Evolutionary conservation across 2,888 invertebrate genomes (phyloP), one percentile per base, ranked within the genome.

Genomic region (Cheilosia variabilis): DNA sequence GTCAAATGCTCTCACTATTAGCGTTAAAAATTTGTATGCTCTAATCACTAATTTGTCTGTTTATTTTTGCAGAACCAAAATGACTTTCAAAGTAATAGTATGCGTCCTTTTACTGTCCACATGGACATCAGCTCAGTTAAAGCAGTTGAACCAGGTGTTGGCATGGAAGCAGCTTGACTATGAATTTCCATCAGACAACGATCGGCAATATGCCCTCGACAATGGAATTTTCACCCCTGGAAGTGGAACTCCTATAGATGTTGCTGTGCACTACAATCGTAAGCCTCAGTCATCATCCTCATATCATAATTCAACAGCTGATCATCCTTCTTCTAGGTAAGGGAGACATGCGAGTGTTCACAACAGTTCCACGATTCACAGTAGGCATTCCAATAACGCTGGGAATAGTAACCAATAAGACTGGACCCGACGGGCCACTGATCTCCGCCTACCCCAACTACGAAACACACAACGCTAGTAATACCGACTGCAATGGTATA

Each of bases 351-450:
- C 93, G 94, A 43, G 92, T 96, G 5, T 96, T 97, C 89, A 93
- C 96, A 0, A 94, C 96, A 0, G 93, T 95, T 76, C 97, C 97
- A 0, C 93, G 96, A 10, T 96, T 96, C 88, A 94, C 94, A 89
- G 91, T 91, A 1, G 97, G 97, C 0, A 94, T 96, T 9, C 97
- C 97, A 0, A 94, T 94, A 6, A 95, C 96, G 0, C 90, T 97
- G 37, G 96, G 95, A 2, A 94, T 94, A 0, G 94, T 97, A 2
- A 90, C 91, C 10, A 87, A 65, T 15, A 68, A 63, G 22, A 77
- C 88, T 6, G 91, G 91, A 0, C 15, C 83, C 1, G 93, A 93
- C n/a, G 93, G 93, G 0, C 93, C 94, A 4, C 90, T 93, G 27
- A 93, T 96, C 68, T 90, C 91, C 10, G 94, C 95, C 0, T 96